phyloP scores from a whole-genome alignment of 2,113 vertebrate species.

The Sylvietta virens region DNA sequence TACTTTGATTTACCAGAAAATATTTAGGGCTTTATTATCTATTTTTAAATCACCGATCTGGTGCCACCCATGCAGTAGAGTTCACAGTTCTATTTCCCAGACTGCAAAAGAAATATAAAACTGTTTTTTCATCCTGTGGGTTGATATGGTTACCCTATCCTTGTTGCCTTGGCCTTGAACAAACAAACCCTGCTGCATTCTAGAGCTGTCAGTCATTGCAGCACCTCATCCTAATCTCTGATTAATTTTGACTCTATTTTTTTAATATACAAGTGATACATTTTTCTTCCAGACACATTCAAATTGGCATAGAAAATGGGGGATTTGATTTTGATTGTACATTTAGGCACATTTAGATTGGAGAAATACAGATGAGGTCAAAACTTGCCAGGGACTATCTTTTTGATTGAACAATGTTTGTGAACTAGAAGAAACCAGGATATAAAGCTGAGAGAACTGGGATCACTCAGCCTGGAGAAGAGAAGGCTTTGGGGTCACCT shows the following conservation, averaged over 20 bases:
- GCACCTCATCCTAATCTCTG: background rate
- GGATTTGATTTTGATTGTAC: background rate
- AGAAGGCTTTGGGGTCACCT: background rate
- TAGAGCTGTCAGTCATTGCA: background rate
- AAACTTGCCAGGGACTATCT: background rate
- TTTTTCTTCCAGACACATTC: background rate
- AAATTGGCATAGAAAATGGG: background rate
- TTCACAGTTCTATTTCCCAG: background rate
- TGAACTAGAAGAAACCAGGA: background rate
- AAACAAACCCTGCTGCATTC: background rate
- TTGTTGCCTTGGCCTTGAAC: background rate
- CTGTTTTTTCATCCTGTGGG: background rate
- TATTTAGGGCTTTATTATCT: background rate
- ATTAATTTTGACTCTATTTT: background rate
- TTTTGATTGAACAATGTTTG: background rate
- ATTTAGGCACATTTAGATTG: background rate
- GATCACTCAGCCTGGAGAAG: background rate
- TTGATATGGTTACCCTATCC: background rate
- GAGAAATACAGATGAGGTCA: background rate
- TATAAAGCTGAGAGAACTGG: background rate
- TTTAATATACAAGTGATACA: background rate
- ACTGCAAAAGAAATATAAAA: background rate
- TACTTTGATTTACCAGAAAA: background rate
- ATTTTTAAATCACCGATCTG: background rate
- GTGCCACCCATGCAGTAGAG: rapidly evolving